Conservation (phyloP, 2,888 invertebrate genomes). For the Synanthedon tipuliformis region DNA sequence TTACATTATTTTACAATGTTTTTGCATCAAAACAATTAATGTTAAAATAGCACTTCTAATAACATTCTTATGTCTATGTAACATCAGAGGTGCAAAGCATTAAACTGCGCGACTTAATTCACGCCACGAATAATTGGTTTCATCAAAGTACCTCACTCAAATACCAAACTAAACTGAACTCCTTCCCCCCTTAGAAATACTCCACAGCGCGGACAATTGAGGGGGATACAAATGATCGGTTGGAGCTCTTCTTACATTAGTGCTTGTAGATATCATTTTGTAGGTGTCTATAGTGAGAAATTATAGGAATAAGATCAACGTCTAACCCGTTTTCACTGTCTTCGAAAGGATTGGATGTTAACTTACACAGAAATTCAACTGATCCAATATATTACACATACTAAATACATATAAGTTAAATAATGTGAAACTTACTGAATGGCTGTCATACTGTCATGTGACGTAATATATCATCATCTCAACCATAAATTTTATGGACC, state of each 20-base stretch:
- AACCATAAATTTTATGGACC: too few species aligned
- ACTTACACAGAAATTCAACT: too few species aligned
- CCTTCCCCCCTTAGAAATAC: not conserved
- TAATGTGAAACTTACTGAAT: too few species aligned
- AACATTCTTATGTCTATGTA: not conserved
- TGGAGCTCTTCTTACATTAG: slow-evolving; percentile 16
- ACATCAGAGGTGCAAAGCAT: slow-evolving; percentile 14
- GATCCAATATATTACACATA: too few species aligned
- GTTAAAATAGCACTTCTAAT: too few species aligned
- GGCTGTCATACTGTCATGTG: too few species aligned
- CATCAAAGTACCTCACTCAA: slow-evolving; percentile 32
- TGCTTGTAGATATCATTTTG: slow-evolving; percentile 3
- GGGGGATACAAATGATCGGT: not conserved
- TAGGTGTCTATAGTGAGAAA: slow-evolving; percentile 10
- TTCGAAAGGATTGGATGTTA: not conserved
- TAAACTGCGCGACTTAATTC: slow-evolving; percentile 41
- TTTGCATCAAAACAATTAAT: too few species aligned
- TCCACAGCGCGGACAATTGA: not conserved
- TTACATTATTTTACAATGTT: too few species aligned
- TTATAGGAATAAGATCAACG: slow-evolving; percentile 38
- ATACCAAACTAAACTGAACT: slow-evolving; percentile 9
- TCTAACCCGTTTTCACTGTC: slow-evolving; percentile 27
- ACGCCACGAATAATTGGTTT: slow-evolving; percentile 51
- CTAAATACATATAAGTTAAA: too few species aligned
- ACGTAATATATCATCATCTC: too few species aligned